Percentiles rank a stretch among this genome's conserved stretches.
Evolutionary conservation across 1,140 invertebrate species (phyloP).

Genomic region (Mesaphorura yosii): DNA sequence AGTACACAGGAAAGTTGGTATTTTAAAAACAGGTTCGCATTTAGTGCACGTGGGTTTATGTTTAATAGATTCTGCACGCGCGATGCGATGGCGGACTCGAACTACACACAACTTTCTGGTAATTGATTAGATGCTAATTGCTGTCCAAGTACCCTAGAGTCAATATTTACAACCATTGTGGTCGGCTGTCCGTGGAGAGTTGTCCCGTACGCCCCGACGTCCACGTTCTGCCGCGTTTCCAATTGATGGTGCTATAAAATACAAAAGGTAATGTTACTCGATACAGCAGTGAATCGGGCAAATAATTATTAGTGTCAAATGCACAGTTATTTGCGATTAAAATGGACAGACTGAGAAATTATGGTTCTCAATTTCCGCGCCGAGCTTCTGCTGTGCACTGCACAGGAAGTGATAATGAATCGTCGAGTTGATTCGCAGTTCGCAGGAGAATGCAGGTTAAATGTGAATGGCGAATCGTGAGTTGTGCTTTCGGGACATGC

Average conservation of each 20-base stretch:
- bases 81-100: neutral
- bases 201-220: constrained; percentile 21
- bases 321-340: neutral
- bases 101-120: constrained; percentile 30
- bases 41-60: too few relatives aligned
- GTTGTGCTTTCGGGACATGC: too few relatives aligned
- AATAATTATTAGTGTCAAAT: neutral
- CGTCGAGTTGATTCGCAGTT: too few relatives aligned
- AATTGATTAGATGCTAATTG: constrained; percentile 32
- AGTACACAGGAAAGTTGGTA: too few relatives aligned
- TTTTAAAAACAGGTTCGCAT: too few relatives aligned
- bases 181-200: constrained; percentile 30
- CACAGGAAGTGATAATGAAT: too few relatives aligned
- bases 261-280: neutral
- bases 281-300: neutral
- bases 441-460: too few relatives aligned
- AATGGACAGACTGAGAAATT: too few relatives aligned
- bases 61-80: too few relatives aligned
- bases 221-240: constrained; percentile 8
- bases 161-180: constrained; percentile 31
- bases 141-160: constrained; percentile 31
- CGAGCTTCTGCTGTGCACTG: too few relatives aligned
- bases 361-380: too few relatives aligned
- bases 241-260: neutral
- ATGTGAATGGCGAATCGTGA: too few relatives aligned